A percentile compares a stretch with the other conserved stretches of the same genome.
phyloP scores from a whole-genome alignment of 1,140 invertebrate genomes.

The Zaprionus tsacasi region DNA sequence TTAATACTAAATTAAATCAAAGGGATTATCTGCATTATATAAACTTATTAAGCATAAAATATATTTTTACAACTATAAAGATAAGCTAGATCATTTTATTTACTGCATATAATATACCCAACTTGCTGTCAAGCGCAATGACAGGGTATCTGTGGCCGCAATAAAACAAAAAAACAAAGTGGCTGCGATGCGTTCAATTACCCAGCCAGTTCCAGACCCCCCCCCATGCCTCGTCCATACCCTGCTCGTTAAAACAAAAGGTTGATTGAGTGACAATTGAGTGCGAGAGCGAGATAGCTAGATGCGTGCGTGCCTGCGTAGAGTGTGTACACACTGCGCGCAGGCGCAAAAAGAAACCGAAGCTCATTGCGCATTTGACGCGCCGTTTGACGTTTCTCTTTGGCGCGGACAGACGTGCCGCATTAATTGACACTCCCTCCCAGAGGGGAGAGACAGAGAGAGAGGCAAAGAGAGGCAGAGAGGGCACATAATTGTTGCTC shows the following conservation, averaged over 20 bases:
- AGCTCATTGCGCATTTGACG: constrained; percentile 80
- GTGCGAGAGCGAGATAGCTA: constrained; percentile 46
- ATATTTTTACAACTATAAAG: too few relatives aligned
- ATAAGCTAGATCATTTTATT: too few relatives aligned
- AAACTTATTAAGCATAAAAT: too few relatives aligned
- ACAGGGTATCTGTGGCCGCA: constrained; percentile 21
- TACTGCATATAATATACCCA: background rate
- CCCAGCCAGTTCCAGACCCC: constrained; percentile 18
- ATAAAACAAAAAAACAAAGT: constrained; percentile 38
- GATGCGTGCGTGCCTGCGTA: constrained; percentile 1
- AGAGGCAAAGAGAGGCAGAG: background rate
- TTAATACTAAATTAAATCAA: too few relatives aligned
- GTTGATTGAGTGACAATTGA: constrained; percentile 52
- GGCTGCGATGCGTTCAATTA: constrained; percentile 56
- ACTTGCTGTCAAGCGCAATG: background rate
- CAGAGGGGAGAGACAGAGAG: background rate
- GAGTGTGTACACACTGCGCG: constrained; percentile 26
- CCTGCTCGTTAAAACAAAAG: constrained; percentile 67
- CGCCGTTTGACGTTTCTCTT: constrained; percentile 69
- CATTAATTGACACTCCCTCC: constrained; percentile 70
- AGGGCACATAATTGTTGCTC: constrained; percentile 8
- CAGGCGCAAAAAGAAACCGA: constrained; percentile 71
- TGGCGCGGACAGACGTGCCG: constrained; percentile 30
- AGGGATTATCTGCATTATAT: too few relatives aligned
- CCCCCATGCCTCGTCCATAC: background rate